Evolutionary conservation across 2,888 invertebrate species (phyloP).

Genomic region (Eristalinus aeneus): DNA sequence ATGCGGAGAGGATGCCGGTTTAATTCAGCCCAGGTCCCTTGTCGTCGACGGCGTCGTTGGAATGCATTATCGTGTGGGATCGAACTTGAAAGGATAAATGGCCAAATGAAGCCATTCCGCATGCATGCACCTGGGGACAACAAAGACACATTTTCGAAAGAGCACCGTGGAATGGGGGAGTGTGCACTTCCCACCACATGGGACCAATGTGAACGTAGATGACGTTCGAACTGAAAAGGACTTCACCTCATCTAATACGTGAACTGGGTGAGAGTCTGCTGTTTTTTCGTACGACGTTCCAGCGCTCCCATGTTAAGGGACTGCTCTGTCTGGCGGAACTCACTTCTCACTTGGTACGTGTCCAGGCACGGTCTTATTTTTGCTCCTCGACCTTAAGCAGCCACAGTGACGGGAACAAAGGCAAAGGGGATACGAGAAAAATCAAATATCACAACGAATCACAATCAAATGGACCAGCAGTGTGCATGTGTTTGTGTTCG

Average conservation of each 20-base stretch:
- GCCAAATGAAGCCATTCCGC: conserved; percentile 63
- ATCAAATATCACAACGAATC: conserved; percentile 38
- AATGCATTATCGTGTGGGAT: conserved; percentile 60
- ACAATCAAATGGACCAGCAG: conserved; percentile 21
- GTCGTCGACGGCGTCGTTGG: conserved; percentile 35
- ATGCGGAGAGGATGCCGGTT: conserved; percentile 15
- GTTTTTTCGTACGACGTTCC: conserved; percentile 3
- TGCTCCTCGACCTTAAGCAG: conserved; percentile 47
- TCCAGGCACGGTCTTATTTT: conserved; percentile 39
- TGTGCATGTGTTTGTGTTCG: conserved; percentile 18
- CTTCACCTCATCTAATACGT: conserved; percentile 54
- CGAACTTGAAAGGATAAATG: conserved; percentile 64
- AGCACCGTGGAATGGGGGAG: background rate
- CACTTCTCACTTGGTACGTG: conserved; percentile 36
- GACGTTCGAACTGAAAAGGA: conserved; percentile 30
- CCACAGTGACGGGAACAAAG: conserved; percentile 1
- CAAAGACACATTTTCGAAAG: conserved; percentile 49
- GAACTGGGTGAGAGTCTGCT: conserved; percentile 1
- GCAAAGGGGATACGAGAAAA: conserved; percentile 13
- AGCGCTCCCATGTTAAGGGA: conserved; percentile 26
- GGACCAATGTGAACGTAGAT: conserved; percentile 30
- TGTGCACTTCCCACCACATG: conserved; percentile 30
- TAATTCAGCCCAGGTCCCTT: conserved; percentile 29
- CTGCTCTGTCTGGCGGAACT: conserved; percentile 23
- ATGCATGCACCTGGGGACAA: conserved; percentile 63